Base-by-base conservation (phyloP, 2,888 invertebrate genomes). In the Actias luna region DNA sequence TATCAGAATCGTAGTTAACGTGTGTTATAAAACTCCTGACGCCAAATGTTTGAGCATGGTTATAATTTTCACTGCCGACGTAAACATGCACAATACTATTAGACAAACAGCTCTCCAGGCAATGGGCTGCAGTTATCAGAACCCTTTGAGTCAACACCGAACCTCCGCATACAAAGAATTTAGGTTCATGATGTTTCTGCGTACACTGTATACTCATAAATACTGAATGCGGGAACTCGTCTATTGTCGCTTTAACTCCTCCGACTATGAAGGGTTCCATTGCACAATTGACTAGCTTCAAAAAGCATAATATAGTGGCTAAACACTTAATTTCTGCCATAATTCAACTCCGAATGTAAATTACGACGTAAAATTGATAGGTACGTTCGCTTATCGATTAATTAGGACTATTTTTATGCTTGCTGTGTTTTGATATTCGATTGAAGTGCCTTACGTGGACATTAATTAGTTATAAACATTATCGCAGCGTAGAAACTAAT, bases 121-220 rank as follows among this genome's bases (percentile, higher is more conserved):
- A 73, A 50, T 74, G 73, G 0, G 63, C 69, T 1, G 71, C 72
- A 0, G 72, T 71, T 12, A 73, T 22, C 1, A 36, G 29, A 4
- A 73, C 46, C 5, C 2, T 25, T 33, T 72, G 73, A 42, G 72
- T 75, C 5, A 77, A 5, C 22, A 77, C 67, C 0, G 77, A 75
- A 1, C 64, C 66, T 4, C 67, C 64, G 59, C 71, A 70, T 39
- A 67, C 60, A 78, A 76, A 72, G 57, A 58, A 4, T 59, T 63
- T 0, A 4, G 60, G 63, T 55, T 64, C 7, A 36, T 46, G 25
- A 0, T 27, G 5, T 1, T 52, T 25, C 5, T 52, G 22, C 1
- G 33, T 2, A 55, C 71, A 74, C 0, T 42, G 3, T 4, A 65
- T 42, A 22, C 52, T 57, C 14, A 75, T 59, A 29, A 69, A 70